Conservation (phyloP, 2,797 vertebrate species). For the Diplodus puntazzo region DNA sequence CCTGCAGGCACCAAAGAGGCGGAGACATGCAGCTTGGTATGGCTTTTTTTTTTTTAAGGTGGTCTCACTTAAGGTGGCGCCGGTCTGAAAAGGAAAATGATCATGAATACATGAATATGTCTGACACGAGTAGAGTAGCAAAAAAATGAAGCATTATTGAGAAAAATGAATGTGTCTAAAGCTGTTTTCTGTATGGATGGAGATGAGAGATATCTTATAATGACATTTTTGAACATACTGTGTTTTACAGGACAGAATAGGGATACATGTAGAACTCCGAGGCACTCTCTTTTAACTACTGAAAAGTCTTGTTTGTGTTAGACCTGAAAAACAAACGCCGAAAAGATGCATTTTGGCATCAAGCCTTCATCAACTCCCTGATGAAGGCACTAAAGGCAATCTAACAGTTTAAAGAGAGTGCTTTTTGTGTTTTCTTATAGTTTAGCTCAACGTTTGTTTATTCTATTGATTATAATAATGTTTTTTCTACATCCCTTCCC, state of each 20-base stretch:
- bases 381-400: no score
- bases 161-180: not conserved
- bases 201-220: not conserved
- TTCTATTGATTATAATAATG: not conserved
- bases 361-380: no score
- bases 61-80: conserved; percentile 65
- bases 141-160: not conserved
- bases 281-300: no score
- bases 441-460: no score
- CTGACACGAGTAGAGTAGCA: not conserved
- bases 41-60: conserved; percentile 68
- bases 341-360: no score
- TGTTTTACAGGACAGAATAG: not conserved
- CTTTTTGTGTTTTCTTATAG: no score
- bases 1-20: conserved; percentile 75
- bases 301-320: not conserved
- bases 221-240: not conserved
- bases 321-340: no score
- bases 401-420: no score
- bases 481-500: not conserved
- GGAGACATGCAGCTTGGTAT: conserved; percentile 54
- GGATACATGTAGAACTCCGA: no score
- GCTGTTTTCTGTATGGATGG: not conserved
- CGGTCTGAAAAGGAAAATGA: conserved; percentile 12
- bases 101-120: not conserved